These are phyloP conservation scores for Cirrhinus molitorella DNA, from an alignment of 2,797 vertebrate species.

Conservation along the genomic window DNA sequence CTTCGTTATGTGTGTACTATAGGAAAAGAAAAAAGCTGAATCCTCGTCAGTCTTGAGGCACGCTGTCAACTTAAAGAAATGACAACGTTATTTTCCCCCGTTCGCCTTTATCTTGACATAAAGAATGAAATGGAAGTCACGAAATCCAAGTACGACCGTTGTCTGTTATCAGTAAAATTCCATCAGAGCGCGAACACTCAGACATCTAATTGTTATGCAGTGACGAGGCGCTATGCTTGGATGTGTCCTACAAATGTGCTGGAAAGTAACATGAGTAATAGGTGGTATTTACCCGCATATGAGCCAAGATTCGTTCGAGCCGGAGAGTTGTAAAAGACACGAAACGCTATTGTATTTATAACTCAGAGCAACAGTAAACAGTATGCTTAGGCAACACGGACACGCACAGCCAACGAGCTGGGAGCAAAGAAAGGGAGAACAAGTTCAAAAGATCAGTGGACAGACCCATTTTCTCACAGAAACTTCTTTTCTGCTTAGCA, in stretches of 20 bases:
- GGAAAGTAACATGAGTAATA: conserved; percentile 85
- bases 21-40: conserved; percentile 66
- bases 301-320: conserved; percentile 75
- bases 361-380: conserved; percentile 70
- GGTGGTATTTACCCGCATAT: conserved; percentile 79
- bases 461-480: neutral
- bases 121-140: conserved; percentile 69
- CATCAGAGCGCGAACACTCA: conserved; percentile 83
- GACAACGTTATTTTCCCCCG: conserved; percentile 24
- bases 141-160: conserved; percentile 76
- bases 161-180: conserved; percentile 84
- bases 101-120: conserved; percentile 47
- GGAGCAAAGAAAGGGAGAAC: conserved; percentile 18
- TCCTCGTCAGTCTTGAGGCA: conserved; percentile 70
- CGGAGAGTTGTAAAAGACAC: conserved; percentile 70
- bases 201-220: conserved; percentile 84
- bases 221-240: conserved; percentile 82
- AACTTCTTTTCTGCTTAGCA: neutral
- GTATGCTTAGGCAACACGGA: conserved; percentile 64
- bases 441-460: conserved; percentile 3
- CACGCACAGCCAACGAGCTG: conserved; percentile 12
- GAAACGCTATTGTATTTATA: conserved; percentile 72
- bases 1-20: conserved; percentile 64
- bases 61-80: conserved; percentile 56
- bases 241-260: conserved; percentile 83